phyloP scores from a whole-genome alignment of 2,797 vertebrate genomes.

The Oophaga sylvatica region DNA sequence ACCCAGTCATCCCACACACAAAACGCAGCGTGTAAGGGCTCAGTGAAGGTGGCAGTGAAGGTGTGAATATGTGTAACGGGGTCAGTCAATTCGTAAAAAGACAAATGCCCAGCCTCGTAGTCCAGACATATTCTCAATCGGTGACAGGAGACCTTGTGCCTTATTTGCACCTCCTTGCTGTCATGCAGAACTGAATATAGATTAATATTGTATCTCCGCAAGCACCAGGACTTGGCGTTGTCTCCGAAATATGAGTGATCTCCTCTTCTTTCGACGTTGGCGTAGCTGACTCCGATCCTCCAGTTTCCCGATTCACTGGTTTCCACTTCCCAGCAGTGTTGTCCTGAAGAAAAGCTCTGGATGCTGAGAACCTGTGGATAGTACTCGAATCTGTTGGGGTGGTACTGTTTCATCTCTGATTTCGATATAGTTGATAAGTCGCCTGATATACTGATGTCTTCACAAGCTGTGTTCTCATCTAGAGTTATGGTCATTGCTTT shows the following conservation, averaged over 20 bases:
- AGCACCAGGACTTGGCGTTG: conserved; percentile 45
- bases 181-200: conserved; percentile 32
- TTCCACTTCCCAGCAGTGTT: conserved; percentile 42
- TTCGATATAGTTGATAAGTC: conserved; percentile 5
- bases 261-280: conserved; percentile 12
- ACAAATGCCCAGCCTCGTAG: conserved; percentile 20
- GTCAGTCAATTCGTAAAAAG: conserved; percentile 38
- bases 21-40: conserved; percentile 33
- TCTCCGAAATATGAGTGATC: conserved; percentile 23
- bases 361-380: conserved; percentile 27
- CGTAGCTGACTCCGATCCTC: conserved; percentile 28
- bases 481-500: not conserved
- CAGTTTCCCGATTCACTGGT: conserved; percentile 19
- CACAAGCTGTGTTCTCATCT: conserved; percentile 13
- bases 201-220: conserved; percentile 9
- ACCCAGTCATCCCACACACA: conserved; percentile 48
- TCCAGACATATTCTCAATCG: conserved; percentile 30
- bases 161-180: not conserved
- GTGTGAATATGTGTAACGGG: conserved; percentile 12
- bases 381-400: conserved; percentile 23
- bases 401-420: conserved; percentile 17
- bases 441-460: conserved; percentile 24
- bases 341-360: conserved; percentile 11
- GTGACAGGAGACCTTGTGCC: not conserved
- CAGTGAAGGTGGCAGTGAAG: conserved; percentile 32